Evolutionary conservation across 2,888 invertebrate species (phyloP).

Genomic region (Amblyteles armatorius): DNA sequence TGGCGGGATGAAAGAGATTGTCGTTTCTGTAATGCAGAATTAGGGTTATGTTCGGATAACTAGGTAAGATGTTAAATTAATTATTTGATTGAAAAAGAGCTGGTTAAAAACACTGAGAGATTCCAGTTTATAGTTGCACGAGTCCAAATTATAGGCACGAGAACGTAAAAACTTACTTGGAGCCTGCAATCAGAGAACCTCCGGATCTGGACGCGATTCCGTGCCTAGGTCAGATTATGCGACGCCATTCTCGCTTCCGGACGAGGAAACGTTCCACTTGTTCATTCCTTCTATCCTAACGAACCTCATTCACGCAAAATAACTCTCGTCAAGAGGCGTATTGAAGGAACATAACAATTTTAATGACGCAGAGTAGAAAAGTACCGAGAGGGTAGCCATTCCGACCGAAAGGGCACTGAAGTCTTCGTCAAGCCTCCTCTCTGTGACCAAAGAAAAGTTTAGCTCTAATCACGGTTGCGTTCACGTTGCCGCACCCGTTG

Average conservation of each 20-base stretch:
- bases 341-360: neutral
- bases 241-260: slow-evolving; percentile 1
- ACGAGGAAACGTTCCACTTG: neutral
- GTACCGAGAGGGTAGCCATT: neutral
- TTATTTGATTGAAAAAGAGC: no score
- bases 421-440: neutral
- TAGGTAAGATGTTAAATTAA: no score
- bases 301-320: slow-evolving; percentile 3
- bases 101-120: no score
- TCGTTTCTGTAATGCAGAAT: no score
- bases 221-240: neutral
- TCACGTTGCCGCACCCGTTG: no score
- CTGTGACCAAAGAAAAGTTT: neutral
- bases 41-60: no score
- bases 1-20: neutral
- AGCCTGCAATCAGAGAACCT: neutral
- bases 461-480: neutral
- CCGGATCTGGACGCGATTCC: neutral
- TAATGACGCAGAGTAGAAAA: neutral
- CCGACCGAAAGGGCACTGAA: neutral
- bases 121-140: no score
- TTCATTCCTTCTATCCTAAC: neutral
- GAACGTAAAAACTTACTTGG: neutral
- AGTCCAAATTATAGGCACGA: no score
- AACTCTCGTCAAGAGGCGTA: neutral